Conservation (phyloP, 2,113 vertebrate species). For the Dasyurus viverrinus region DNA sequence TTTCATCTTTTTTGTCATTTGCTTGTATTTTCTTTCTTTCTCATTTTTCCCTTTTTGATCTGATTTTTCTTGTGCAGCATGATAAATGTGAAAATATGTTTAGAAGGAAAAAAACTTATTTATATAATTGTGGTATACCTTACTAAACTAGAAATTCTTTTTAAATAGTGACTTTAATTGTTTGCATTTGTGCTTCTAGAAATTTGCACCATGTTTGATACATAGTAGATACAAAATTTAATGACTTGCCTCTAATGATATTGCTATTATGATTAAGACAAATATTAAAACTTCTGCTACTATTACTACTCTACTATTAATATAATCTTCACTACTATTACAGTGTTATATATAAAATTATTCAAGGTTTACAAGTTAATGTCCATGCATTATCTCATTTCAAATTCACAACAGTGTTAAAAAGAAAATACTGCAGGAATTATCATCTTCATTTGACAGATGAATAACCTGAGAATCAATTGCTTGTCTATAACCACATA, state of each 20-base stretch:
- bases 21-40: no score
- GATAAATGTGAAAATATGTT: no score
- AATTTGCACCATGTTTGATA: neutral
- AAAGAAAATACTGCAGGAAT: neutral
- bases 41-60: no score
- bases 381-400: neutral
- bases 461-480: neutral
- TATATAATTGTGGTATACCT: neutral
- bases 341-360: neutral
- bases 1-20: no score
- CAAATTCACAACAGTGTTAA: neutral
- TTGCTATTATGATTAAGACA: neutral
- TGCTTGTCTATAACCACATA: neutral
- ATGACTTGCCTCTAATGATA: neutral
- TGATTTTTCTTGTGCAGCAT: no score
- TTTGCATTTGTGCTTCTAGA: neutral
- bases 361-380: neutral
- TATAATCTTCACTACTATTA: neutral
- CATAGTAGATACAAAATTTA: neutral
- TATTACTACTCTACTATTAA: no score
- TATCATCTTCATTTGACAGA: neutral
- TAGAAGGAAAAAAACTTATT: neutral
- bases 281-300: no score
- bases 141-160: neutral
- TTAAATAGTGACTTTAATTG: neutral